Conservation (phyloP, 2,888 invertebrate species). For the Cephonodes hylas region DNA sequence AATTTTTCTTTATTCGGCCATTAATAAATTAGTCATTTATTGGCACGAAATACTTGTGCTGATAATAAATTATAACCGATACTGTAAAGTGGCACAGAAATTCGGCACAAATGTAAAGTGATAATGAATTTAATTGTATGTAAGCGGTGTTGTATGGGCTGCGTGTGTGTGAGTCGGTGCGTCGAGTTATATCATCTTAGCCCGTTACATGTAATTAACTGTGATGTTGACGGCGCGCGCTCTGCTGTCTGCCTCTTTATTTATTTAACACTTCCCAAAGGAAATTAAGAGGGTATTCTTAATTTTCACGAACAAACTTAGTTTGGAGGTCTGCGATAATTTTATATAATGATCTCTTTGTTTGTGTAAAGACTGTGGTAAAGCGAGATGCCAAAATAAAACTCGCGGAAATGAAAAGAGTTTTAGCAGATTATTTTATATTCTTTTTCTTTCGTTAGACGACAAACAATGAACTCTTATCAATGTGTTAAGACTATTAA, state of each 20-base stretch:
- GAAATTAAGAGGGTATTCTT: neutral
- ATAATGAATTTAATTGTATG: slow-evolving; percentile 3
- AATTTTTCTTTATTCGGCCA: neutral
- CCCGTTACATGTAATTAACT: slow-evolving; percentile 41
- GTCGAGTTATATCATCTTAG: slow-evolving; percentile 35
- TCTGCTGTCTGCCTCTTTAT: slow-evolving; percentile 1
- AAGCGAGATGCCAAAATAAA: neutral
- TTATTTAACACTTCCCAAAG: neutral
- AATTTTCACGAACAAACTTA: neutral
- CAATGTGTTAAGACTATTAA: neutral
- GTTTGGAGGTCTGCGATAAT: slow-evolving; percentile 22
- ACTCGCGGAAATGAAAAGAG: neutral
- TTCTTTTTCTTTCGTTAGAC: too few relatives aligned
- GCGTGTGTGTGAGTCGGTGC: slow-evolving; percentile 26
- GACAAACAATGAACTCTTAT: too few relatives aligned
- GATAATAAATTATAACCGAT: neutral
- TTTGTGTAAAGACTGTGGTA: neutral
- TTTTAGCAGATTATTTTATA: neutral
- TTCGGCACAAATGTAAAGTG: slow-evolving; percentile 2
- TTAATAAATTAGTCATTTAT: neutral
- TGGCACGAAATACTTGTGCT: neutral
- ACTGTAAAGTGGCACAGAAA: neutral
- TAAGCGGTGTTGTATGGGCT: slow-evolving; percentile 15
- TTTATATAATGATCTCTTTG: slow-evolving; percentile 13
- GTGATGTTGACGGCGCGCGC: slow-evolving; percentile 39